These are phyloP conservation scores for Hydropsyche tenuis DNA, from an alignment of 1,140 invertebrate species.

Conservation along the genomic window DNA sequence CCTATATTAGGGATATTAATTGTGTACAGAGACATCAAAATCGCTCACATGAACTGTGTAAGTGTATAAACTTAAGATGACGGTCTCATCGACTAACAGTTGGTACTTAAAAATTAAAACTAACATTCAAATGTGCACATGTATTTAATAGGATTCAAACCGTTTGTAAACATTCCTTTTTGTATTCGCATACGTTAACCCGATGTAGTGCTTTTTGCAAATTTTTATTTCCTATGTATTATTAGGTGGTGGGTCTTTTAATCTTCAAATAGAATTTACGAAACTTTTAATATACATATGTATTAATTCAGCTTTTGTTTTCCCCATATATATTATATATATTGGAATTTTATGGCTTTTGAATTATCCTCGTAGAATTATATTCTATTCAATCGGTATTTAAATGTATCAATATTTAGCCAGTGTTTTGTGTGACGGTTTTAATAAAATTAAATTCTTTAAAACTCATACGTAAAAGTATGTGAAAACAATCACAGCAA, in stretches of 20 bases:
- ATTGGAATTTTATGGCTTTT: conserved; percentile 21
- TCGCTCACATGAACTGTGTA: background rate
- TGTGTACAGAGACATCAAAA: background rate
- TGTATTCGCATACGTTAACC: background rate
- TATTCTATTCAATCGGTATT: conserved; percentile 20
- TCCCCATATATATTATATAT: background rate
- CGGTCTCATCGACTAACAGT: conserved; percentile 15
- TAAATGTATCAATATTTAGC: background rate
- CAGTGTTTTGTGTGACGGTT: background rate
- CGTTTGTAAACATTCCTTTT: conserved; percentile 5
- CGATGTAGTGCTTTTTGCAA: background rate
- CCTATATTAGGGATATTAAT: conserved; percentile 29
- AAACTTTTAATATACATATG: background rate
- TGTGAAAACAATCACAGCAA: background rate
- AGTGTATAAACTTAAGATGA: conserved; percentile 9
- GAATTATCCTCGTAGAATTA: conserved; percentile 11
- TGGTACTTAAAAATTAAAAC: conserved; percentile 10
- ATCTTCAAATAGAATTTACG: conserved; percentile 2
- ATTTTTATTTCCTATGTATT: conserved; percentile 1
- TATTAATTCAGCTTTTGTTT: conserved; percentile 10
- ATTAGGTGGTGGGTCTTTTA: conserved; percentile 19
- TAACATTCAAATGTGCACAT: conserved; percentile 39
- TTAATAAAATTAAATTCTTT: background rate
- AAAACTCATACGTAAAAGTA: background rate
- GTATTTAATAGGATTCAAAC: background rate